Conservation (phyloP, 2,888 invertebrate genomes). For the Mycalesis mineus region DNA sequence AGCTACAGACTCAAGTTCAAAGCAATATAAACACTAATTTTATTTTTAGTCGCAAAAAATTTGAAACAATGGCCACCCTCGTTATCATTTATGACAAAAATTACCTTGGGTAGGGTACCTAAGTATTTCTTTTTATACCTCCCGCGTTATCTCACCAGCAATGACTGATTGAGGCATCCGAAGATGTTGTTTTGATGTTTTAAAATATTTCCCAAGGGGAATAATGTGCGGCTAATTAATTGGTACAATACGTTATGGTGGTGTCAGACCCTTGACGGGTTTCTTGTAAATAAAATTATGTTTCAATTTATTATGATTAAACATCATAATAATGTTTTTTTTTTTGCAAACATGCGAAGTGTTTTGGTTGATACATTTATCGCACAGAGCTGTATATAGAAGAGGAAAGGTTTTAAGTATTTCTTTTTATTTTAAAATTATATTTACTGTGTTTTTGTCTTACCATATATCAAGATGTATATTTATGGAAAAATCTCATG, state of each 20-base stretch:
- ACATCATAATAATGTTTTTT: neutral
- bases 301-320: neutral
- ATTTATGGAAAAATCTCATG: no score
- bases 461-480: no score
- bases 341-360: neutral
- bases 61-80: neutral
- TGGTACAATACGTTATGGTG: slow-evolving; percentile 5
- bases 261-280: neutral
- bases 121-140: neutral
- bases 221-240: slow-evolving; percentile 10
- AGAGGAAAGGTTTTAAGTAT: no score
- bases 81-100: neutral
- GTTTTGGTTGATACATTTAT: no score
- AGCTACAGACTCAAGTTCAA: no score
- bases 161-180: slow-evolving; percentile 11
- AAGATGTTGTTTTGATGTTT: slow-evolving; percentile 6
- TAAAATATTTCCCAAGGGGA: neutral
- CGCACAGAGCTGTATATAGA: no score
- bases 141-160: slow-evolving; percentile 5
- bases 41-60: neutral
- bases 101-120: slow-evolving; percentile 1
- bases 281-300: neutral
- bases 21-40: no score
- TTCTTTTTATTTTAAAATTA: no score
- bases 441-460: no score